These are phyloP conservation scores for Acanthurus lineatus DNA, from an alignment of 2,797 vertebrate species.

Conservation along the genomic window DNA sequence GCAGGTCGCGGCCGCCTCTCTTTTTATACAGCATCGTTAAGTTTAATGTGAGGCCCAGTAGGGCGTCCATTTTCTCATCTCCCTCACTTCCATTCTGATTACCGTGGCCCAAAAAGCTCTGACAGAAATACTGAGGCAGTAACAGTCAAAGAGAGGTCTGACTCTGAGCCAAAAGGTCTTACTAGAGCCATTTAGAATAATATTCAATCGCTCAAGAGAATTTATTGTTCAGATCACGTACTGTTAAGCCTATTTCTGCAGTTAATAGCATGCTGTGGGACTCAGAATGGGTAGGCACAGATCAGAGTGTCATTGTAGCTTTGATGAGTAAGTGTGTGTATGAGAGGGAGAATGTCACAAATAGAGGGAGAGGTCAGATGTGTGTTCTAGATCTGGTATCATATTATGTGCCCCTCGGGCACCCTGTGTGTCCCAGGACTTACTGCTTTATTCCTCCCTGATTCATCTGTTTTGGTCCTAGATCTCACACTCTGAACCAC, in stretches of 20 bases:
- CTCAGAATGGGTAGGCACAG: conserved; percentile 34
- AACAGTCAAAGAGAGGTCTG: conserved; percentile 44
- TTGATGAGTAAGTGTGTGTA: conserved; percentile 40
- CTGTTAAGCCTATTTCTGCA: conserved; percentile 32
- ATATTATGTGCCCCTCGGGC: conserved; percentile 61
- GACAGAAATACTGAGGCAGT: conserved; percentile 62
- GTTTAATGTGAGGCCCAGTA: conserved; percentile 69
- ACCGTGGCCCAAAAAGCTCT: conserved; percentile 44
- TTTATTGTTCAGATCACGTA: conserved; percentile 38
- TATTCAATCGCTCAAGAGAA: conserved; percentile 56
- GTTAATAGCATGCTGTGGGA: conserved; percentile 42
- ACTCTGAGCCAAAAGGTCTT: conserved; percentile 47
- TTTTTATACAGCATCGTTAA: conserved; percentile 74
- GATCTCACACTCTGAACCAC: conserved; percentile 18
- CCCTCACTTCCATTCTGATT: conserved; percentile 66
- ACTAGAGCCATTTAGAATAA: conserved; percentile 54
- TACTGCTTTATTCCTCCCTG: conserved; percentile 66
- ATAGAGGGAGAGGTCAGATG: conserved; percentile 66
- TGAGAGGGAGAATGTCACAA: conserved; percentile 46
- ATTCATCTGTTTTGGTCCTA: conserved; percentile 70
- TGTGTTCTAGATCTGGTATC: conserved; percentile 66
- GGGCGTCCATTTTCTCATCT: conserved; percentile 67
- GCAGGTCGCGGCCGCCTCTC: conserved; percentile 49
- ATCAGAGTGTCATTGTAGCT: conserved; percentile 60
- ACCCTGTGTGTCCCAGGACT: conserved; percentile 41